Conservation (phyloP, 1,140 invertebrate genomes). For the Drosophila melanogaster region DNA sequence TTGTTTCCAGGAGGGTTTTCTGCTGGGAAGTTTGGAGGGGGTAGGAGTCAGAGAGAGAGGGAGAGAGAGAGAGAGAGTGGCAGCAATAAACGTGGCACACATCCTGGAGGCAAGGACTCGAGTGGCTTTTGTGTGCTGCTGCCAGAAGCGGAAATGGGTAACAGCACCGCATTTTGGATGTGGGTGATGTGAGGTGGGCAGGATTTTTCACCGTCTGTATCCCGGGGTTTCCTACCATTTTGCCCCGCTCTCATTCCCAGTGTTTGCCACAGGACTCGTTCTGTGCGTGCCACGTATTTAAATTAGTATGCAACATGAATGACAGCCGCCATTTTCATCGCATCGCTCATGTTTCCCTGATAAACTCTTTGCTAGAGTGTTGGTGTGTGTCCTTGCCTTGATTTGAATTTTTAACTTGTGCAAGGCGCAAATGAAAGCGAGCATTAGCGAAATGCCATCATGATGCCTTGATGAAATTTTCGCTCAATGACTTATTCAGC, state of each 20-base stretch:
- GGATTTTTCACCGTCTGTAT: conserved; percentile 7
- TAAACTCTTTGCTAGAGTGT: conserved; percentile 50
- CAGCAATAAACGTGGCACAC: conserved; percentile 77
- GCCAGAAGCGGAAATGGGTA: conserved; percentile 80
- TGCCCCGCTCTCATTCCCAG: neutral
- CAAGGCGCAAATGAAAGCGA: conserved; percentile 74
- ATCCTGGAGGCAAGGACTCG: conserved; percentile 72
- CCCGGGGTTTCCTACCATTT: conserved; percentile 1
- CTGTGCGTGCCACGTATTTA: conserved; percentile 73
- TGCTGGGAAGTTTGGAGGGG: neutral
- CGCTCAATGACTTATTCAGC: conserved; percentile 63
- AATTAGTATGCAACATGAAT: conserved; percentile 83
- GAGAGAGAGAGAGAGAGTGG: conserved; percentile 7
- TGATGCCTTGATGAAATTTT: conserved; percentile 59
- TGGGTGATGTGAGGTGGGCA: conserved; percentile 27
- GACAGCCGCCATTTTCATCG: conserved; percentile 69
- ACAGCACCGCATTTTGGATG: conserved; percentile 60
- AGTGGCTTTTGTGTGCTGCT: conserved; percentile 79
- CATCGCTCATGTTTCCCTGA: conserved; percentile 59
- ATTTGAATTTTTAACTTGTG: conserved; percentile 80
- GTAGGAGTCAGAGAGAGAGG: neutral
- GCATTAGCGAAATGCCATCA: conserved; percentile 61
- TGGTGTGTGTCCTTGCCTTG: conserved; percentile 61
- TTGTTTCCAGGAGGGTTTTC: conserved; percentile 44
- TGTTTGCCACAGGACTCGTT: conserved; percentile 6